phyloP scores from a whole-genome alignment of 2,797 vertebrate species.

The Eulemur mongoz region DNA sequence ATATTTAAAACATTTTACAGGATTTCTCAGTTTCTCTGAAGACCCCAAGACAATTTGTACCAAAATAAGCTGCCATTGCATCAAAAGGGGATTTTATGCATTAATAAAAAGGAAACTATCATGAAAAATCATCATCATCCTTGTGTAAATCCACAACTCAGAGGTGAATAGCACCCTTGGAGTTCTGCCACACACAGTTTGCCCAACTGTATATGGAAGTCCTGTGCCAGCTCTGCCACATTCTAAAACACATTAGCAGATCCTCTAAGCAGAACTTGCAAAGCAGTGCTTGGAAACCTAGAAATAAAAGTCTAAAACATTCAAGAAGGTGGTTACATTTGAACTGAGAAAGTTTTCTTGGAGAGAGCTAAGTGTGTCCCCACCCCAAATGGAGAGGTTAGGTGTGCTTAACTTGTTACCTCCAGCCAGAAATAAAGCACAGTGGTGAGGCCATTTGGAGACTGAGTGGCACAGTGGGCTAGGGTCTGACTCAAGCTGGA shows the following conservation, averaged over 20 bases:
- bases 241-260: background rate
- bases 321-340: background rate
- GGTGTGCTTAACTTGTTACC: background rate
- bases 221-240: background rate
- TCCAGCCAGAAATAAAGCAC: background rate
- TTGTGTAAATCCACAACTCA: background rate
- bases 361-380: background rate
- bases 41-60: background rate
- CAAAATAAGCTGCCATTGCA: background rate
- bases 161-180: fast-evolving
- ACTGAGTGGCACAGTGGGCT: fast-evolving
- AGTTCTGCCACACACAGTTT: no score
- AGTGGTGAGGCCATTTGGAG: background rate
- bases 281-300: background rate
- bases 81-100: background rate
- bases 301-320: background rate
- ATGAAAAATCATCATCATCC: background rate
- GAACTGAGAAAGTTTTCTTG: background rate
- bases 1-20: background rate
- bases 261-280: background rate
- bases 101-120: background rate
- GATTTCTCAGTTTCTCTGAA: background rate
- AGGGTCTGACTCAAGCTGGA: background rate
- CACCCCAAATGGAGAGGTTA: background rate
- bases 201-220: fast-evolving